Percentiles rank a stretch among this genome's conserved stretches.
Conservation (phyloP, 1,140 invertebrate species). For the Ruditapes philippinarum region DNA sequence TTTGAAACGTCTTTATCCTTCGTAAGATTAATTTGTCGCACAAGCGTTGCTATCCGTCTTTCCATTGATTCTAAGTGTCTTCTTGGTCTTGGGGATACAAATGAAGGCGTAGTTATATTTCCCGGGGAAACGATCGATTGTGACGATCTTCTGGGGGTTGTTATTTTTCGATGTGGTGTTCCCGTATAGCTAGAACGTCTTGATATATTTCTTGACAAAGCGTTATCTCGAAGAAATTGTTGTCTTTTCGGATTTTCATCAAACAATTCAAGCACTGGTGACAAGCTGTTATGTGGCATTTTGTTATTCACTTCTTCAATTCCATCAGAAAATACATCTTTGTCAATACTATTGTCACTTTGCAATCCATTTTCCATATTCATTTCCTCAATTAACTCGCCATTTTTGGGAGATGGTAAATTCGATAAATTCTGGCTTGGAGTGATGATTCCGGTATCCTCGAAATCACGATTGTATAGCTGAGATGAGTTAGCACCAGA, state of each 20-base stretch:
- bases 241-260: not conserved
- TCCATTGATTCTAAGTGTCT: not conserved
- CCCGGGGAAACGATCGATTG: conserved; percentile 37
- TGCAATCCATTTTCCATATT: not conserved
- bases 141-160: not conserved
- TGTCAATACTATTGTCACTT: not conserved
- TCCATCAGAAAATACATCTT: no score
- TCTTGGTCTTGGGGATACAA: not conserved
- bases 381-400: not conserved
- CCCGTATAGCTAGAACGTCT: not conserved
- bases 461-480: no score
- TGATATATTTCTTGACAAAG: not conserved
- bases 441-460: not conserved
- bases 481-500: not conserved
- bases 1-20: conserved; percentile 18
- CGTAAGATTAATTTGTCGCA: not conserved
- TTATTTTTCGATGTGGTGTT: not conserved
- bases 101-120: conserved; percentile 29
- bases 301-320: not conserved
- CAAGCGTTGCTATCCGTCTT: not conserved
- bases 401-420: not conserved
- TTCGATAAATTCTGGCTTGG: not conserved
- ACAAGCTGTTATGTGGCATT: not conserved
- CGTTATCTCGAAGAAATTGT: not conserved
- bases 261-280: not conserved